These are phyloP conservation scores for Mactra quadrangularis DNA, from an alignment of 1,140 invertebrate species.

Conservation along the genomic window DNA sequence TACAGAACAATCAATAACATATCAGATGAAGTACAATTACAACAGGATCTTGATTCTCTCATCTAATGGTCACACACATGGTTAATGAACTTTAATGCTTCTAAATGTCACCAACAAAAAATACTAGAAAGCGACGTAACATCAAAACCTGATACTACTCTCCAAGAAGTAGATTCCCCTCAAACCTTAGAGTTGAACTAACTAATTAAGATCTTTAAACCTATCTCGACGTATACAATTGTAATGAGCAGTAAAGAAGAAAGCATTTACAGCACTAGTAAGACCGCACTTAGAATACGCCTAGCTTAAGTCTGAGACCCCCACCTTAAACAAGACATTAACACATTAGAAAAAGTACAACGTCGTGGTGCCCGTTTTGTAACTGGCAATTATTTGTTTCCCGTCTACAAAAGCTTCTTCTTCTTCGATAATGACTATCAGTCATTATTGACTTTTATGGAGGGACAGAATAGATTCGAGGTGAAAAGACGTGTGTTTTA, in stretches of 20 bases:
- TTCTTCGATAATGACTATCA: too few relatives aligned
- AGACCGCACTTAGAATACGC: too few relatives aligned
- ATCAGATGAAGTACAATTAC: background rate
- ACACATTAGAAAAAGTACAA: slow-evolving; percentile 6
- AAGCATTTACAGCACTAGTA: background rate
- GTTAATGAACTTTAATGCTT: slow-evolving; percentile 5
- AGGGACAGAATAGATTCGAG: too few relatives aligned
- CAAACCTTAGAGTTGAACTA: slow-evolving; percentile 3
- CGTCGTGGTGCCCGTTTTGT: slow-evolving; percentile 25
- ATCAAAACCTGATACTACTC: background rate
- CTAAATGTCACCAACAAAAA: slow-evolving; percentile 5
- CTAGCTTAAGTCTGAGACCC: slow-evolving; percentile 25
- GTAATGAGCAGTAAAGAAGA: background rate
- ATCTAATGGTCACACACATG: background rate
- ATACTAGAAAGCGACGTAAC: background rate
- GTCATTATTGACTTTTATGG: too few relatives aligned
- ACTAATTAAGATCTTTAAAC: too few relatives aligned
- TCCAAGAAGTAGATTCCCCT: background rate
- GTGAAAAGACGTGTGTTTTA: too few relatives aligned
- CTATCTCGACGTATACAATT: too few relatives aligned
- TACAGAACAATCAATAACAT: background rate
- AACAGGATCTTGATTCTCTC: background rate
- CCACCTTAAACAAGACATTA: too few relatives aligned
- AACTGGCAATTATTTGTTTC: slow-evolving; percentile 7
- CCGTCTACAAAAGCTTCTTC: too few relatives aligned